Evolutionary conservation across 1,140 invertebrate genomes (phyloP).

Genomic region (Zaprionus kolodkinae): DNA sequence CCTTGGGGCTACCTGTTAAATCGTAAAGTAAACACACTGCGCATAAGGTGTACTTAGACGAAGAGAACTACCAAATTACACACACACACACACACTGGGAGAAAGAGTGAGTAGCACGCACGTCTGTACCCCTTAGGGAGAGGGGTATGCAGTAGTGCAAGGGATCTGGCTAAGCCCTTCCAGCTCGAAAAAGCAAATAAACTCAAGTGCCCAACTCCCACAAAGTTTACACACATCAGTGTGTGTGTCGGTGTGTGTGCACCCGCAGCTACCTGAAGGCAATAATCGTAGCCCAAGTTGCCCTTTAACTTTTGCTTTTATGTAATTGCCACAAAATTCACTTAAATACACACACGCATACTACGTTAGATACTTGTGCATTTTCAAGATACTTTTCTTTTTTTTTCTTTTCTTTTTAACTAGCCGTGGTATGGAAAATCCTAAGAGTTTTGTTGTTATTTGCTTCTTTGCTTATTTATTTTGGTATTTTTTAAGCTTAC

Average conservation of each 20-base stretch:
- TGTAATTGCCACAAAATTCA: slow-evolving; percentile 68
- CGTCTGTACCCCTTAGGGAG: neutral
- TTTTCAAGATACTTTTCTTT: slow-evolving; percentile 58
- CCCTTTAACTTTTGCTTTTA: slow-evolving; percentile 61
- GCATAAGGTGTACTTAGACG: slow-evolving; percentile 62
- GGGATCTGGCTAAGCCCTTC: neutral
- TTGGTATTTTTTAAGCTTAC: slow-evolving; percentile 70
- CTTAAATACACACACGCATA: slow-evolving; percentile 48
- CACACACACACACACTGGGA: slow-evolving; percentile 47
- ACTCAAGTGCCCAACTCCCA: slow-evolving; percentile 47
- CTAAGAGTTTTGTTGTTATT: slow-evolving; percentile 45
- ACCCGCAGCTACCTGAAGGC: slow-evolving; percentile 3
- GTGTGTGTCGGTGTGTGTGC: neutral
- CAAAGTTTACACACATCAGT: neutral
- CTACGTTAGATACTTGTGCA: slow-evolving; percentile 54
- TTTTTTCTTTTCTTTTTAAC: slow-evolving; percentile 6
- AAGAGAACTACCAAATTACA: slow-evolving; percentile 64
- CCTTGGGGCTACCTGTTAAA: slow-evolving; percentile 65
- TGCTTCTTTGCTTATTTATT: slow-evolving; percentile 54
- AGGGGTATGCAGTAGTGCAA: no score
- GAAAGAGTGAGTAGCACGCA: neutral
- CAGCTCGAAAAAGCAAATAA: slow-evolving; percentile 60
- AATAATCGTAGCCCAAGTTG: slow-evolving; percentile 43
- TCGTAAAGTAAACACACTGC: slow-evolving; percentile 68
- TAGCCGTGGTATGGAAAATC: slow-evolving; percentile 17